Conservation (phyloP, 2,888 invertebrate genomes). For the Dryomyza anilis region DNA sequence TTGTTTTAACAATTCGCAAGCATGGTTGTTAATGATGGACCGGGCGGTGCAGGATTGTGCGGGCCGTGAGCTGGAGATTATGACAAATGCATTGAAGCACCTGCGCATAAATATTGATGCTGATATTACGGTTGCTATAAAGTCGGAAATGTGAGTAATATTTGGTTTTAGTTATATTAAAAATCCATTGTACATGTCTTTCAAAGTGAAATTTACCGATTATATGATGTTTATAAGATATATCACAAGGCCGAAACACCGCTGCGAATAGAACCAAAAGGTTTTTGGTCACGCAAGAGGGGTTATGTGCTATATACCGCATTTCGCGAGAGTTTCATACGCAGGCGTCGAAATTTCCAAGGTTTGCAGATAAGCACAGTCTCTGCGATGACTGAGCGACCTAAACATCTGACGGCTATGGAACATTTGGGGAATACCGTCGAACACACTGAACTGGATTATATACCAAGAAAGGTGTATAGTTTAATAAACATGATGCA, state of each 20-base stretch:
- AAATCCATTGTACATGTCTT: background rate
- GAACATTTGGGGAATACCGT: conserved; percentile 40
- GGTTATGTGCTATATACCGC: conserved; percentile 31
- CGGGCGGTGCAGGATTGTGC: conserved; percentile 9
- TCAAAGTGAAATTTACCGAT: conserved; percentile 33
- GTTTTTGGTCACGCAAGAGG: conserved; percentile 42
- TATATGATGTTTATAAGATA: conserved; percentile 53
- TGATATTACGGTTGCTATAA: conserved; percentile 51
- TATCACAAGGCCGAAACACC: conserved; percentile 34
- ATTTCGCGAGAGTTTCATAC: conserved; percentile 36
- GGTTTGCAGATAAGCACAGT: conserved; percentile 42
- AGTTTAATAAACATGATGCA: conserved; percentile 45
- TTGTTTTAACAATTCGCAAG: conserved; percentile 47
- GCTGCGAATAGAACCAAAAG: conserved; percentile 43
- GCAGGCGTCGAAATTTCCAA: conserved; percentile 46
- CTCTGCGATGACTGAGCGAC: conserved; percentile 46
- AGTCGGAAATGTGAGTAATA: conserved; percentile 32
- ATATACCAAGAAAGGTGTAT: conserved; percentile 55
- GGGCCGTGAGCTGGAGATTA: background rate
- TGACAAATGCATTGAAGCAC: conserved; percentile 18
- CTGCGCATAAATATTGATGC: conserved; percentile 48
- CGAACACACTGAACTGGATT: conserved; percentile 45
- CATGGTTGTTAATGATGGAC: conserved; percentile 48
- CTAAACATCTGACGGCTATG: conserved; percentile 33
- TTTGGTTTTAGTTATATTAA: background rate